Percentiles rank a stretch among this genome's conserved stretches.
phyloP scores from a whole-genome alignment of 2,113 vertebrate genomes.

The Pollimyrus isidori region DNA sequence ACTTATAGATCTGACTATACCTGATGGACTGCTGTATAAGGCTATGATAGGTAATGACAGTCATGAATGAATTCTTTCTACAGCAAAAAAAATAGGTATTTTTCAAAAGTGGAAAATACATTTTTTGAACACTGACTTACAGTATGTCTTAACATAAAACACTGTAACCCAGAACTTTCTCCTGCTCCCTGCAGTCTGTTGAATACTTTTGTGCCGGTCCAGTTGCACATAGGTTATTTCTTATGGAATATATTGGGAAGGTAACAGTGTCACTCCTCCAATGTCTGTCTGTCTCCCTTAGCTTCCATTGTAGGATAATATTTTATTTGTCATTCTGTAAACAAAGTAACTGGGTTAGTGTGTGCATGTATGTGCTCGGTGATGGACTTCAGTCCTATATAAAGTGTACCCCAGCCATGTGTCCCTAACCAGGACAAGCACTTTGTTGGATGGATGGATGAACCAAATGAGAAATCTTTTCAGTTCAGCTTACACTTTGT shows the following conservation, averaged over 20 bases:
- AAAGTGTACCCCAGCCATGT: neutral
- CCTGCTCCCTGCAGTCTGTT: neutral
- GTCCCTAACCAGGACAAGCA: neutral
- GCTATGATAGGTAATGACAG: neutral
- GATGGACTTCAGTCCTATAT: neutral
- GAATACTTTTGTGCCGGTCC: neutral
- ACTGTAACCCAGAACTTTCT: neutral
- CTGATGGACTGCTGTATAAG: neutral
- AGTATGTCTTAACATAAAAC: neutral
- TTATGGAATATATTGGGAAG: neutral
- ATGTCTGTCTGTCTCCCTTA: neutral
- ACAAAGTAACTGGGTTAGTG: neutral
- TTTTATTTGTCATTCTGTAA: neutral
- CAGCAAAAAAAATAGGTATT: neutral
- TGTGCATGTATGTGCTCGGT: neutral
- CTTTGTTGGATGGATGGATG: neutral
- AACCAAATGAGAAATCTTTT: neutral
- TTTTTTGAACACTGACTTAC: neutral
- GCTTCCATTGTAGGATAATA: neutral
- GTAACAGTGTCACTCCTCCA: neutral
- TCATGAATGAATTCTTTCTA: neutral
- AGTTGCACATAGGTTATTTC: neutral
- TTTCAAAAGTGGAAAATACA: neutral
- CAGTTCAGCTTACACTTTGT: neutral
- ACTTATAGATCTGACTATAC: neutral